Base-by-base conservation (phyloP, 2,888 invertebrate species). In the Corbicula japonica region DNA sequence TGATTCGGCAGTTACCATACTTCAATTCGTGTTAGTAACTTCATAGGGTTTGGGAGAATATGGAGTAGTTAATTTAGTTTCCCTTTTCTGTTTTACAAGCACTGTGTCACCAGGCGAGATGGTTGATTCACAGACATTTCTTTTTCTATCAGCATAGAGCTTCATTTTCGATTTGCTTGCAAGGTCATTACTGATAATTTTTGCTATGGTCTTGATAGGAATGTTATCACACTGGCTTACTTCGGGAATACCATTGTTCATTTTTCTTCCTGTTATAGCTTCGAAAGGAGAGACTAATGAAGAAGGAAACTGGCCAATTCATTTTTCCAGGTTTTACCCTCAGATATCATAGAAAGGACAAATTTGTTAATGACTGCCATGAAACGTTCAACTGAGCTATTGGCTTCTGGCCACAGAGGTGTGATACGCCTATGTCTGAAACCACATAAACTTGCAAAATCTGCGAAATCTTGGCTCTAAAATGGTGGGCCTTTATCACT, bases 401-500 rank as follows among this genome's bases (percentile, higher is more conserved):
- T n/a, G n/a, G n/a, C n/a, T n/a, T n/a, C n/a, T n/a, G n/a, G n/a
- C n/a, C n/a, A n/a, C n/a, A n/a, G n/a, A n/a, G n/a, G n/a, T n/a
- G n/a, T n/a, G n/a, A n/a, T 76, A 38, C 63, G 66, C 8, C 74
- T 52, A 34, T 85, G 83, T 21, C 62, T 30, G 35, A 86, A 87
- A n/a, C 82, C 84, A 5, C 73, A 21, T 8, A 74, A 18, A 28
- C 69, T 63, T 3, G 78, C 80, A 65, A 79, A 84, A 26, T 84
- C 32, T 28, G 18, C 15, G 50, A 77, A 80, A 18, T 72, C 56
- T 15, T 63, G 30, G 23, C 78, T 63, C 2, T 73, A 23, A 41
- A 82, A 82, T 15, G 81, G 84, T 12, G 78, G 76, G 8, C 80
- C 80, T 52, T 78, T 75, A 34, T 76, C 71, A 1, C 41, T 69